Conservation (phyloP, 1,140 invertebrate species). For the Phocides pigmalion region DNA sequence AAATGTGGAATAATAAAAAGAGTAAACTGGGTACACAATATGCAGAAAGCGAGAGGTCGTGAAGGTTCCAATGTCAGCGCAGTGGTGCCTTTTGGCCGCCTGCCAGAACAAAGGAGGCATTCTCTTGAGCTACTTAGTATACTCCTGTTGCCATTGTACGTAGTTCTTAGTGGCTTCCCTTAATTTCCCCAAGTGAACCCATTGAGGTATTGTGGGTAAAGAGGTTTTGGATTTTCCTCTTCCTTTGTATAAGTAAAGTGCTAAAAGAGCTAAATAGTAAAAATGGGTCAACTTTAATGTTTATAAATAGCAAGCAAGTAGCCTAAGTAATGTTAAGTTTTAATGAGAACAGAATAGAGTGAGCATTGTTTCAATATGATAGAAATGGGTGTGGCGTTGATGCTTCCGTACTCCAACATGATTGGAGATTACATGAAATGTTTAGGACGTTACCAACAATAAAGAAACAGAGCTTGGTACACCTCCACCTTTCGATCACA, state of each 20-base stretch:
- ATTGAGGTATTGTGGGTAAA: constrained; percentile 8
- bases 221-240: too few species aligned
- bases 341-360: too few species aligned
- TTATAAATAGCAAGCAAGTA: too few species aligned
- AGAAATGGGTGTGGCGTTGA: too few species aligned
- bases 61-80: constrained; percentile 23
- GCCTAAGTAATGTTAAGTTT: too few species aligned
- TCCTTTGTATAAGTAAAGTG: background rate
- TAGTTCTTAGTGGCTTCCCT: constrained; percentile 16
- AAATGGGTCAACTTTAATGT: too few species aligned
- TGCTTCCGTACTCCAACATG: too few species aligned
- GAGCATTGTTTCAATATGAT: too few species aligned
- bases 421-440: too few species aligned
- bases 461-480: too few species aligned
- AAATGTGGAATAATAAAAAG: constrained; percentile 7
- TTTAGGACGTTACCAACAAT: too few species aligned
- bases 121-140: constrained; percentile 29
- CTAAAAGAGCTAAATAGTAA: background rate
- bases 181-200: constrained; percentile 21
- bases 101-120: constrained; percentile 21
- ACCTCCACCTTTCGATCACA: too few species aligned
- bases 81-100: constrained; percentile 23
- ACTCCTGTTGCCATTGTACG: constrained; percentile 14
- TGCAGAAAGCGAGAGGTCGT: constrained; percentile 18
- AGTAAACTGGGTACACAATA: constrained; percentile 13